Evolutionary conservation across 2,888 invertebrate genomes (phyloP).

Genomic region (Byasa hedistus): DNA sequence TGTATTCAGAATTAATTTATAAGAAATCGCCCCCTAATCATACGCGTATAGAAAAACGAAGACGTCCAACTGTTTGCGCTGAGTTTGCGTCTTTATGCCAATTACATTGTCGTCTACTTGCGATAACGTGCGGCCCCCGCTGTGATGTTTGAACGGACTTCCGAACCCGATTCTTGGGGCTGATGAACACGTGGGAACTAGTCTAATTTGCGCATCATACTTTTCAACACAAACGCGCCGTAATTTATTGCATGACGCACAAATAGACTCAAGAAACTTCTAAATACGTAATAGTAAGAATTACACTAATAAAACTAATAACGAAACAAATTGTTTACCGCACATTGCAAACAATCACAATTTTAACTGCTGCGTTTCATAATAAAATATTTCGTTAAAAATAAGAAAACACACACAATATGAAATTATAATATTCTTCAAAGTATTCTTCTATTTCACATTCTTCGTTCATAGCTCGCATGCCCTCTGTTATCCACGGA

Average conservation of each 20-base stretch:
- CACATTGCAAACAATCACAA: too few relatives aligned
- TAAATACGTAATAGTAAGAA: too few relatives aligned
- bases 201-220: slow-evolving; percentile 17
- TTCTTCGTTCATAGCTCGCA: too few relatives aligned
- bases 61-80: slow-evolving; percentile 23
- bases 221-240: neutral
- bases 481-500: too few relatives aligned
- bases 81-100: slow-evolving; percentile 15
- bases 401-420: too few relatives aligned
- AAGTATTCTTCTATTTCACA: too few relatives aligned
- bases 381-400: too few relatives aligned
- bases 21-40: slow-evolving; percentile 3
- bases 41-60: slow-evolving; percentile 5
- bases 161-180: slow-evolving; percentile 20
- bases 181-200: slow-evolving; percentile 26
- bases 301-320: too few relatives aligned
- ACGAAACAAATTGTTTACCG: too few relatives aligned
- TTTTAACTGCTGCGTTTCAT: too few relatives aligned
- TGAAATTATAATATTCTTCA: too few relatives aligned
- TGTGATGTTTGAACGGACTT: slow-evolving; percentile 22
- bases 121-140: slow-evolving; percentile 9
- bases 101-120: slow-evolving; percentile 20
- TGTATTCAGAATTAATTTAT: neutral
- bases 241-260: neutral
- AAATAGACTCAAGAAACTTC: too few relatives aligned